Evolutionary conservation across 2,888 invertebrate species (phyloP).

Genomic region (Gymnocheta viridis): DNA sequence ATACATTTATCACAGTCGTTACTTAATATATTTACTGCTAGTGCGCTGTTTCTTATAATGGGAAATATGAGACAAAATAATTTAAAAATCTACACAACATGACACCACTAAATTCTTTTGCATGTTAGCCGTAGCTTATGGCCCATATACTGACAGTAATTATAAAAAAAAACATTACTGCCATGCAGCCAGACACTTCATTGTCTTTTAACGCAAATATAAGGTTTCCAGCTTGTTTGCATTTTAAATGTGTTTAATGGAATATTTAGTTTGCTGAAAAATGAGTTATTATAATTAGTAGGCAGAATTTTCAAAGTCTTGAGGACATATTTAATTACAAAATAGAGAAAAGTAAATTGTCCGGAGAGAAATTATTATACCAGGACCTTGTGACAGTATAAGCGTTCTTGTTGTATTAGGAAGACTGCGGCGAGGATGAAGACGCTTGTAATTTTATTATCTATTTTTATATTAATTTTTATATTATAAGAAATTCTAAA

Average conservation of each 20-base stretch:
- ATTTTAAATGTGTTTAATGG: not conserved
- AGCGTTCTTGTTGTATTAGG: no score
- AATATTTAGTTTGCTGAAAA: not conserved
- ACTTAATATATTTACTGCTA: conserved; percentile 21
- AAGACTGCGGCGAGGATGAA: no score
- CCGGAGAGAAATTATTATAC: not conserved
- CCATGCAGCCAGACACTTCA: conserved; percentile 4
- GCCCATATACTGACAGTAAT: not conserved
- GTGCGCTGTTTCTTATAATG: not conserved
- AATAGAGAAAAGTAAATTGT: not conserved
- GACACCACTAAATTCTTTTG: conserved; percentile 12
- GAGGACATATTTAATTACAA: not conserved
- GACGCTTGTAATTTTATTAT: no score
- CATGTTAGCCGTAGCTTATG: not conserved
- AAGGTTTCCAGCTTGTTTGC: conserved; percentile 2
- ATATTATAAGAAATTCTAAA: no score
- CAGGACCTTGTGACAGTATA: not conserved
- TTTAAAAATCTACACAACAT: conserved; percentile 31
- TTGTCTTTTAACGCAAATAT: conserved; percentile 15
- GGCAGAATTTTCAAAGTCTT: not conserved
- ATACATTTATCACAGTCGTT: not conserved
- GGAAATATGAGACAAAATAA: conserved; percentile 44
- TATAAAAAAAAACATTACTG: conserved; percentile 6
- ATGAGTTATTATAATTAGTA: not conserved
- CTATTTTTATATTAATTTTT: no score